Evolutionary conservation across 2,113 vertebrate species (phyloP).

Genomic region (Coptodon bakossiorum): DNA sequence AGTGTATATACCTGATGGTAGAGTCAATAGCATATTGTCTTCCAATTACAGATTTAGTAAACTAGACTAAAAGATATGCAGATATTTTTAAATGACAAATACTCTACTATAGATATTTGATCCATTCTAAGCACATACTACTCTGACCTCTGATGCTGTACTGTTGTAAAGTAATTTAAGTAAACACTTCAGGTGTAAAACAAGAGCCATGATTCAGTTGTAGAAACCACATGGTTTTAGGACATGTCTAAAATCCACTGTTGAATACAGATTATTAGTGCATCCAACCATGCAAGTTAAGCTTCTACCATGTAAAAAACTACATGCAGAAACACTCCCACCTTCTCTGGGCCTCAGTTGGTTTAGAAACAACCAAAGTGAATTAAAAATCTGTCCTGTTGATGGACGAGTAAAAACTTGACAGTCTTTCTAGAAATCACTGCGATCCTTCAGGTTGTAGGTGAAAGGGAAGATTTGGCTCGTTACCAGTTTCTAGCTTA

Average conservation of each 20-base stretch:
- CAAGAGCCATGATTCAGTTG: neutral
- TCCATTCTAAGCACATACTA: neutral
- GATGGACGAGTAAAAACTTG: neutral
- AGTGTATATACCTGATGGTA: neutral
- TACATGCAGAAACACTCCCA: neutral
- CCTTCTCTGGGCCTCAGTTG: neutral
- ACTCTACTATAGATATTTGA: neutral
- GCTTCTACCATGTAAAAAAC: neutral
- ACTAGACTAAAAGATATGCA: neutral
- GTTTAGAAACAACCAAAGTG: neutral
- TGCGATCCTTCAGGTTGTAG: neutral
- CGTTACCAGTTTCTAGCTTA: fast-evolving
- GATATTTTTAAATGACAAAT: neutral
- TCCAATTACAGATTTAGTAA: neutral
- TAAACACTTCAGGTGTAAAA: neutral
- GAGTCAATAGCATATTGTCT: neutral
- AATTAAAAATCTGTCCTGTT: neutral
- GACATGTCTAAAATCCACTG: neutral
- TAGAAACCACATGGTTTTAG: neutral
- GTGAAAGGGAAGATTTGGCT: neutral
- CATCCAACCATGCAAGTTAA: neutral
- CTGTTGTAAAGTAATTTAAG: neutral
- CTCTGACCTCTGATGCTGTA: neutral
- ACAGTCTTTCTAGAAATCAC: neutral
- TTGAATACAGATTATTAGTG: neutral